phyloP scores from a whole-genome alignment of 2,113 vertebrate species.

The Synodontis membranacea region DNA sequence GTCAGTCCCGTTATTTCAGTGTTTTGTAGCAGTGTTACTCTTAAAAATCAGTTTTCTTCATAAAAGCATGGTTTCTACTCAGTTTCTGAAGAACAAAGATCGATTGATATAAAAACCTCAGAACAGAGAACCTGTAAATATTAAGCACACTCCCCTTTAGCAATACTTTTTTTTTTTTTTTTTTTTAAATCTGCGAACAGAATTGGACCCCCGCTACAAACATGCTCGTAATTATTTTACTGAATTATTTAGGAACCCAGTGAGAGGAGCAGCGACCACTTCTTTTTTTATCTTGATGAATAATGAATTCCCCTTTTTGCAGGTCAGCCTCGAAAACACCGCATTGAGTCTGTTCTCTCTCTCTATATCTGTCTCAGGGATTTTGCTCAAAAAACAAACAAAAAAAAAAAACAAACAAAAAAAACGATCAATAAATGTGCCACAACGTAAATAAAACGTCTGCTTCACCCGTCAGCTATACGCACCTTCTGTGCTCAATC shows the following conservation, averaged over 20 bases:
- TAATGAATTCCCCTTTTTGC: slow-evolving; percentile 36
- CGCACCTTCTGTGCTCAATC: neutral
- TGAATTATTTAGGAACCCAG: neutral
- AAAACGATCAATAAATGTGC: neutral
- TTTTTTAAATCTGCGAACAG: neutral
- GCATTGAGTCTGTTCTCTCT: neutral
- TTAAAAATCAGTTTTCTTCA: slow-evolving; percentile 26
- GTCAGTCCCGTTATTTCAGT: neutral
- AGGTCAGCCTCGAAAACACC: neutral
- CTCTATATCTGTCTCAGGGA: slow-evolving; percentile 55
- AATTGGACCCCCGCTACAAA: neutral
- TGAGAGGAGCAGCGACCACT: neutral
- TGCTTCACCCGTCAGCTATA: neutral
- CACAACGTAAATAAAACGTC: neutral
- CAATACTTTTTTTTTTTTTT: neutral
- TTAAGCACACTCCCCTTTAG: slow-evolving; percentile 34
- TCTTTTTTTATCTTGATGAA: slow-evolving; percentile 9
- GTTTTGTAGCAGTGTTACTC: slow-evolving; percentile 39
- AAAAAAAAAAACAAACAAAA: neutral
- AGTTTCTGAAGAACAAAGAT: neutral
- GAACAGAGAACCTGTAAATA: slow-evolving; percentile 8
- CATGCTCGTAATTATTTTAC: neutral
- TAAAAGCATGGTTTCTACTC: slow-evolving; percentile 30
- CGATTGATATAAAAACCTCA: neutral
- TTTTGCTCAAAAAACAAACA: slow-evolving; percentile 4